Percentiles rank a stretch among this genome's conserved stretches.
Evolutionary conservation across 2,113 vertebrate genomes (phyloP).

Genomic region (Opisthocomus hoazin): DNA sequence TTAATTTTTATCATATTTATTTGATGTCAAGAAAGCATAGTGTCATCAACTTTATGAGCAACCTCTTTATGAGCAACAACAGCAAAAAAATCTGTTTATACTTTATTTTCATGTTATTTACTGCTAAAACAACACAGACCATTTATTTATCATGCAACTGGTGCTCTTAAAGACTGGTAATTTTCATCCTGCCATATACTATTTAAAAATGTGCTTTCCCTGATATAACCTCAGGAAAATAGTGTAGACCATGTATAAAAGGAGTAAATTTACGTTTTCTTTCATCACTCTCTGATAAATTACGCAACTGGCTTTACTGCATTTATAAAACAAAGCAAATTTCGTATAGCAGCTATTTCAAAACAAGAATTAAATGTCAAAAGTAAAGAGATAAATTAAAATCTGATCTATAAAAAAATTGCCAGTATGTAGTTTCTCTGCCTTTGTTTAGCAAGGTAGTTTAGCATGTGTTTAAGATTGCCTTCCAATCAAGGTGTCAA

Average conservation of each 20-base stretch:
- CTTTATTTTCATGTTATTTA: background rate
- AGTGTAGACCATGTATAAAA: background rate
- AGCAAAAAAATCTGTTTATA: background rate
- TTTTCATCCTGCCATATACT: background rate
- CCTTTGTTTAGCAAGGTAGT: background rate
- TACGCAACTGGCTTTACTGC: background rate
- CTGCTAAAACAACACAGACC: background rate
- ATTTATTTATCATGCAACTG: background rate
- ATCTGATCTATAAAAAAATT: background rate
- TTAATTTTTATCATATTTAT: background rate
- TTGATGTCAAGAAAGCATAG: background rate
- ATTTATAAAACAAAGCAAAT: background rate
- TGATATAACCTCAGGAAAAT: background rate
- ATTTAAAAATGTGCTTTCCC: background rate
- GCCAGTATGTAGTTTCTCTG: background rate
- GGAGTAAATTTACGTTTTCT: background rate
- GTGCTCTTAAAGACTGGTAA: background rate
- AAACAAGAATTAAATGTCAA: background rate
- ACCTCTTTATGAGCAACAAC: background rate
- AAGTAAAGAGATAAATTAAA: background rate
- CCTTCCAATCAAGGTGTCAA: background rate
- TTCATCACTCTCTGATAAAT: background rate
- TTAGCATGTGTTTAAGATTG: background rate
- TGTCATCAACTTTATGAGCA: background rate
- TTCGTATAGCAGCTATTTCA: background rate